A percentile compares a stretch with the other conserved stretches of the same genome.
phyloP scores from a whole-genome alignment of 2,888 invertebrate genomes.

The Allygus modestus region DNA sequence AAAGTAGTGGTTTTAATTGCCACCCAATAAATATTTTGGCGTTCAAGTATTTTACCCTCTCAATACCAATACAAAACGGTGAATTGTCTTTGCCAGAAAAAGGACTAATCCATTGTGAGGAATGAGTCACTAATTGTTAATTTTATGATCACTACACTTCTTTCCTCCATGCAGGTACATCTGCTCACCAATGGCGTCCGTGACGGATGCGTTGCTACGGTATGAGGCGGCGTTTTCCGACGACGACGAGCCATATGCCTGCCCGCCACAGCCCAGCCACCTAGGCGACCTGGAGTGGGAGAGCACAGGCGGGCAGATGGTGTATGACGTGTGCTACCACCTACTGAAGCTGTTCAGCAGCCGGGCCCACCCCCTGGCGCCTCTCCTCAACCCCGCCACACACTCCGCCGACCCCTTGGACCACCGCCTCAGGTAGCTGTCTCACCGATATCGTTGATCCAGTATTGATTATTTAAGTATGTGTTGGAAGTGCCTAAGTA shows the following conservation, averaged over 20 bases:
- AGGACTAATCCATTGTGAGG: no score
- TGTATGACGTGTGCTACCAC: slow-evolving; percentile 88
- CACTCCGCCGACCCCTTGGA: slow-evolving; percentile 90
- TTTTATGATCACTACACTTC: background rate
- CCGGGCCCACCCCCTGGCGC: slow-evolving; percentile 81
- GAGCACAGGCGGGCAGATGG: slow-evolving; percentile 71
- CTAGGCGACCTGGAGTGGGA: slow-evolving; percentile 70
- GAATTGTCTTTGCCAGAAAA: no score
- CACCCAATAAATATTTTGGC: no score
- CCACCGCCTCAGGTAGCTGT: slow-evolving; percentile 87
- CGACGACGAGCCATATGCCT: slow-evolving; percentile 74
- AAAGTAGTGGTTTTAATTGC: no score
- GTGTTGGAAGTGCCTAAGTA: no score
- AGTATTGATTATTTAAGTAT: no score
- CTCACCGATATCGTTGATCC: no score
- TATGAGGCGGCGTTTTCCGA: slow-evolving; percentile 83
- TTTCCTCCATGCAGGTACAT: slow-evolving; percentile 79
- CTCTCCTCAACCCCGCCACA: slow-evolving; percentile 84
- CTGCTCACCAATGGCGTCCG: slow-evolving; percentile 82
- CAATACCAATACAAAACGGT: no score
- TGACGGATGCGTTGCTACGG: slow-evolving; percentile 83
- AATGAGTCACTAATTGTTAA: no score
- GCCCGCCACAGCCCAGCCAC: slow-evolving; percentile 74
- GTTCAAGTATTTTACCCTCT: no score
- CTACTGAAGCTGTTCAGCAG: slow-evolving; percentile 87